Evolutionary conservation across 2,888 invertebrate species (phyloP).

Genomic region (Cryptocephalus primarius): DNA sequence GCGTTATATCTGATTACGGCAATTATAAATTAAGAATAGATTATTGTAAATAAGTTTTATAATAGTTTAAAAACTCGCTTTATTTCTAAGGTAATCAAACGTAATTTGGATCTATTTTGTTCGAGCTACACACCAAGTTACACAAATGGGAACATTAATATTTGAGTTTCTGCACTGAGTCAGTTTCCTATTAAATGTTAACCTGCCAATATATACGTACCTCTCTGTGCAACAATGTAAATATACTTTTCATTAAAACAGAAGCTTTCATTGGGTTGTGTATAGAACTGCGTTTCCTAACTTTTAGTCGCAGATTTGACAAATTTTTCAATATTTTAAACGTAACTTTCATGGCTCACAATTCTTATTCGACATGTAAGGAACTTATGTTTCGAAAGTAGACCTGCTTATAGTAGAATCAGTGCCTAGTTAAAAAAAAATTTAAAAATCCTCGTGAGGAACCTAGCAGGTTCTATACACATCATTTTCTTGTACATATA

Average conservation of each 20-base stretch:
- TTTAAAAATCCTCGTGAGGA: conserved; percentile 20
- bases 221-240: conserved; percentile 7
- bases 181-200: conserved; percentile 20
- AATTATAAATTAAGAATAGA: too few species aligned
- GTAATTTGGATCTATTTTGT: not conserved
- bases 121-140: too few species aligned
- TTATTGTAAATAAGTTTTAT: too few species aligned
- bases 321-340: too few species aligned
- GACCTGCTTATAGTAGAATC: too few species aligned
- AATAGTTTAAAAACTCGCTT: conserved; percentile 10
- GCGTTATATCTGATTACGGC: not conserved
- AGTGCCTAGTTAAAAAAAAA: too few species aligned
- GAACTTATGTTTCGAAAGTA: too few species aligned
- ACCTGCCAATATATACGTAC: conserved; percentile 34
- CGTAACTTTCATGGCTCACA: too few species aligned
- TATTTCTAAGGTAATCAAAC: conserved; percentile 3
- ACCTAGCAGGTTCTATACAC: conserved; percentile 28
- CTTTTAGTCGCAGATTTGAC: conserved; percentile 26
- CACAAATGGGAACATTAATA: not conserved
- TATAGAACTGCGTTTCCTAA: too few species aligned
- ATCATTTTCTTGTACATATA: conserved; percentile 28
- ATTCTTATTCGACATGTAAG: too few species aligned
- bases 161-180: conserved; percentile 4
- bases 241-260: too few species aligned
- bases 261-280: too few species aligned